Evolutionary conservation across 2,888 invertebrate species (phyloP).

Genomic region (Ischnura elegans): DNA sequence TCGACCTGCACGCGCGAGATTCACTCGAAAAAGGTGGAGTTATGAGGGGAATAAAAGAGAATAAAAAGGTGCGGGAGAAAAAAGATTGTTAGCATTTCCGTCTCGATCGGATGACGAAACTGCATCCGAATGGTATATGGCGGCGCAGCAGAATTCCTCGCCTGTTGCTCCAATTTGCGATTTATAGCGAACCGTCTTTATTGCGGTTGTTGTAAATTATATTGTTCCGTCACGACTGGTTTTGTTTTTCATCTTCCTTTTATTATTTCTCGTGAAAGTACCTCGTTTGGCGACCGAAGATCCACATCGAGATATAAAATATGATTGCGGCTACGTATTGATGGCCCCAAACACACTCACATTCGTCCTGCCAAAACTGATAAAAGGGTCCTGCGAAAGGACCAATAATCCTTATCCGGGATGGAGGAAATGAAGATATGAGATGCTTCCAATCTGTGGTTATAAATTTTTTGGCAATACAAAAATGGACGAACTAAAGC

Average conservation of each 20-base stretch:
- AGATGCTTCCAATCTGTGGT: neutral
- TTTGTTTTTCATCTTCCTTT: too few relatives aligned
- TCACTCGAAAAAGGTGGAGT: neutral
- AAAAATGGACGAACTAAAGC: neutral
- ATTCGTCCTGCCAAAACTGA: neutral
- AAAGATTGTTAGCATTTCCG: conserved; percentile 6
- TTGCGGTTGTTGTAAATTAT: conserved; percentile 24
- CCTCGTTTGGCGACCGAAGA: neutral
- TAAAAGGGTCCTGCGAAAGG: neutral
- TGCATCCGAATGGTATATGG: neutral
- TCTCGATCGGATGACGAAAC: neutral
- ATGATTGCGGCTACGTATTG: neutral
- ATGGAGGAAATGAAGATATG: neutral
- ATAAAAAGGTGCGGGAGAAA: neutral
- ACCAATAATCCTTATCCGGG: neutral
- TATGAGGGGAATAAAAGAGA: neutral
- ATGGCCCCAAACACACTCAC: neutral
- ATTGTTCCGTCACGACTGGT: neutral
- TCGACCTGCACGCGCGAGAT: neutral
- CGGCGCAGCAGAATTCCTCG: conserved; percentile 22
- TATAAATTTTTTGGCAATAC: neutral
- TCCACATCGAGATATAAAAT: neutral
- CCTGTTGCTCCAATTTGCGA: conserved; percentile 38
- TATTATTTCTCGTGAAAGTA: conserved; percentile 1
- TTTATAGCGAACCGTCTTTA: neutral